These are phyloP conservation scores for Galerucella nymphaeae DNA, from an alignment of 2,888 invertebrate species.

Conservation along the genomic window DNA sequence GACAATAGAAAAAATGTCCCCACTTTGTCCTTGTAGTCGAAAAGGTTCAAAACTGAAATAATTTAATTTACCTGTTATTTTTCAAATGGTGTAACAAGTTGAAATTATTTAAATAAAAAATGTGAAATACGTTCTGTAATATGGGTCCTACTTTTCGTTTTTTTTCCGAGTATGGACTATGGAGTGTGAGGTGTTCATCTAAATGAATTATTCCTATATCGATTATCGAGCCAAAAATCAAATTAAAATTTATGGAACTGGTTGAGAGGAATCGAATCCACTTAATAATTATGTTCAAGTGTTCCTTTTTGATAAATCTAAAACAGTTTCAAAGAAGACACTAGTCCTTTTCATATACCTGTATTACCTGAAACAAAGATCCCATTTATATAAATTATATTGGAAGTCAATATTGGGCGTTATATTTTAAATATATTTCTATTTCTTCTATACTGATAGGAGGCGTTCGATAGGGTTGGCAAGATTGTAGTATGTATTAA, in stretches of 20 bases:
- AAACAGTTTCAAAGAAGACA: slow-evolving; percentile 45
- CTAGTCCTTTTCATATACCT: slow-evolving; percentile 42
- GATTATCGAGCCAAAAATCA: slow-evolving; percentile 20
- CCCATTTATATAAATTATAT: slow-evolving; percentile 46
- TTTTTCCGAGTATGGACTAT: not conserved
- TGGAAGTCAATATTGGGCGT: slow-evolving; percentile 36
- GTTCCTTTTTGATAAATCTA: slow-evolving; percentile 46
- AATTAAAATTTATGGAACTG: slow-evolving; percentile 49
- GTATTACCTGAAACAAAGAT: slow-evolving; percentile 33
- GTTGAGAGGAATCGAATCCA: slow-evolving; percentile 43
- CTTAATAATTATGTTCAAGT: slow-evolving; percentile 47
- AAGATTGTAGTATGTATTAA: not conserved
- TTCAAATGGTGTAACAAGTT: no score
- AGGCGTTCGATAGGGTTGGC: slow-evolving; percentile 11
- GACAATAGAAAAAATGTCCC: no score
- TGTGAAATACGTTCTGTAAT: no score
- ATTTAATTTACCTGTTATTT: no score
- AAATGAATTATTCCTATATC: slow-evolving; percentile 22
- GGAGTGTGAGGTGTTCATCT: not conserved
- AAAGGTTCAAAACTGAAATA: no score
- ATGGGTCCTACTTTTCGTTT: no score
- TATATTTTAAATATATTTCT: slow-evolving; percentile 14
- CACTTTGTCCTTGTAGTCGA: no score
- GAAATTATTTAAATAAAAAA: no score
- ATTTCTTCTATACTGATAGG: slow-evolving; percentile 13